phyloP scores from a whole-genome alignment of 2,888 invertebrate genomes.

The Protodeltote pygarga region DNA sequence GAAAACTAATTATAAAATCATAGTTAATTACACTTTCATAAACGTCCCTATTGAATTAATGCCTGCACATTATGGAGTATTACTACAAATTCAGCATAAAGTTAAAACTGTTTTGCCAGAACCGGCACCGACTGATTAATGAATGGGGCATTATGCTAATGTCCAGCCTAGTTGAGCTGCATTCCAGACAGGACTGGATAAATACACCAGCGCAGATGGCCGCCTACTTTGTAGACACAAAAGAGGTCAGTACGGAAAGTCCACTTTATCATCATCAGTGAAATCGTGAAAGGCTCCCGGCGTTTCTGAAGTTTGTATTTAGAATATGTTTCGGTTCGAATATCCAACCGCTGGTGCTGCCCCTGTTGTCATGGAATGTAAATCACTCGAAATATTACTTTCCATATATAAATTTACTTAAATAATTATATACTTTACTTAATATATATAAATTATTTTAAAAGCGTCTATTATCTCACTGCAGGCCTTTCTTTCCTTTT shows the following conservation, averaged over 20 bases:
- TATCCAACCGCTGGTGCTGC: no score
- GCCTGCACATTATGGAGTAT: constrained; percentile 41
- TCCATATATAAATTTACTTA: no score
- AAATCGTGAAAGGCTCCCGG: no score
- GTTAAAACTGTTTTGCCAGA: constrained; percentile 34
- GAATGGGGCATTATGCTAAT: constrained; percentile 55
- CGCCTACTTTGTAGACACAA: constrained; percentile 8
- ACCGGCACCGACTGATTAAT: constrained; percentile 54
- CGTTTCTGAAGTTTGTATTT: no score
- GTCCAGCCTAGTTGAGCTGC: constrained; percentile 46
- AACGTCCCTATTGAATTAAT: constrained; percentile 39
- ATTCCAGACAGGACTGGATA: constrained; percentile 52
- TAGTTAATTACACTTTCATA: constrained; percentile 34
- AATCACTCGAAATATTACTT: no score
- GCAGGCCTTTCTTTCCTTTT: no score
- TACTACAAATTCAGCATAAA: constrained; percentile 44
- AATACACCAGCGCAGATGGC: constrained; percentile 37
- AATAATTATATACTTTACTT: no score
- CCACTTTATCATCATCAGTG: background rate
- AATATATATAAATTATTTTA: no score
- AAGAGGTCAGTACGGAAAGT: constrained; percentile 23
- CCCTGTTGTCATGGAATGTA: no score
- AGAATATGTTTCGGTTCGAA: no score
- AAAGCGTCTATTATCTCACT: no score
- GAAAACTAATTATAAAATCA: constrained; percentile 7